Evolutionary conservation across 2,888 invertebrate genomes (phyloP).

Genomic region (Serrognathus titanus): DNA sequence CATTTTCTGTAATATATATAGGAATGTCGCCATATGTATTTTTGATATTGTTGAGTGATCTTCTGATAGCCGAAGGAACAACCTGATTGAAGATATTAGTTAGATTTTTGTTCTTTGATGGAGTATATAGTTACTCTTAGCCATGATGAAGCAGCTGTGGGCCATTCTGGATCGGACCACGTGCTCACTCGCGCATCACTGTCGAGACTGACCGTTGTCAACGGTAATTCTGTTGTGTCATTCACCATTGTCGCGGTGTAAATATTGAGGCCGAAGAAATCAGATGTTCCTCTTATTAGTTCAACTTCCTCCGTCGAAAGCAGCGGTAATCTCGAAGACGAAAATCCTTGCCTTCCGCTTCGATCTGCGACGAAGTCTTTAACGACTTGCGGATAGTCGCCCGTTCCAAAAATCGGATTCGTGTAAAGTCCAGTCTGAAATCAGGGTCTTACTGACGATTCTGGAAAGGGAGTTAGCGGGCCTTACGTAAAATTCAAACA

Average conservation of each 20-base stretch:
- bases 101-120: no score
- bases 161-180: conserved; percentile 48
- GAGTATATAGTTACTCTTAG: conserved; percentile 40
- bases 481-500: conserved; percentile 54
- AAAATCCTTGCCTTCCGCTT: conserved; percentile 57
- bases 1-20: conserved; percentile 14
- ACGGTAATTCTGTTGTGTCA: neutral
- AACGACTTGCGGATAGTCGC: conserved; percentile 66
- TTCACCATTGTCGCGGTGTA: conserved; percentile 52
- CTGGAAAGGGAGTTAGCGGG: neutral
- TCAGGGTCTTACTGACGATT: neutral
- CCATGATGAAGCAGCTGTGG: conserved; percentile 50
- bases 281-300: conserved; percentile 58
- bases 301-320: conserved; percentile 59
- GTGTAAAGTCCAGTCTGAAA: conserved; percentile 62
- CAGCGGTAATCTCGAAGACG: conserved; percentile 58
- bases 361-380: conserved; percentile 54
- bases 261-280: conserved; percentile 73
- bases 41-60: conserved; percentile 8
- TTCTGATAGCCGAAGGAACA: conserved; percentile 8
- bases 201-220: neutral
- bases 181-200: conserved; percentile 45
- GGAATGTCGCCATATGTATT: conserved; percentile 10
- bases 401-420: conserved; percentile 60
- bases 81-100: neutral